Percentiles rank a stretch among this genome's conserved stretches.
Evolutionary conservation across 2,113 vertebrate genomes (phyloP).

Genomic region (Hirundichthys speculiger): DNA sequence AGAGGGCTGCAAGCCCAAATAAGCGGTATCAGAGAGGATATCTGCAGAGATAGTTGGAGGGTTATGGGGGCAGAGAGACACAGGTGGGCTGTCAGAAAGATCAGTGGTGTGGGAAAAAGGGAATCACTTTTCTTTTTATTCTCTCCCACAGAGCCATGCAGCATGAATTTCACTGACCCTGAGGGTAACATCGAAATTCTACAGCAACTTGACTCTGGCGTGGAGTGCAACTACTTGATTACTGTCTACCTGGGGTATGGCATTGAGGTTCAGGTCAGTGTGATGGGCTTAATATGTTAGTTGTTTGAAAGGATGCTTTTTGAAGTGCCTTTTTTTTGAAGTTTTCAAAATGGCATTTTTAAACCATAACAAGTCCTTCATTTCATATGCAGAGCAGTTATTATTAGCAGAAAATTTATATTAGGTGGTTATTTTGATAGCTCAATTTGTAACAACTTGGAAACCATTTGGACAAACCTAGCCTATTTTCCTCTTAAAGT

Average conservation of each 20-base stretch:
- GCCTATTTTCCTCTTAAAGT: no score
- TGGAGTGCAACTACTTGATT: constrained; percentile 92
- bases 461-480: no score
- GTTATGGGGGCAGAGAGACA: constrained; percentile 57
- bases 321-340: not conserved
- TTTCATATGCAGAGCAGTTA: no score
- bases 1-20: constrained; percentile 55
- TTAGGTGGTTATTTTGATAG: no score
- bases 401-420: no score
- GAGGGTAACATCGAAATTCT: constrained; percentile 90
- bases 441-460: no score
- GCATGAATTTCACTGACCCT: constrained; percentile 89
- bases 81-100: constrained; percentile 71
- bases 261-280: constrained; percentile 94
- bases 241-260: constrained; percentile 95
- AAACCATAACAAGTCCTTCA: no score
- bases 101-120: constrained; percentile 55
- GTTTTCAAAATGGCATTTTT: not conserved
- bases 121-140: constrained; percentile 69
- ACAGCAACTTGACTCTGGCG: constrained; percentile 73
- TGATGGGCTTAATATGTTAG: constrained; percentile 1
- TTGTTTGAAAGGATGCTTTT: not conserved
- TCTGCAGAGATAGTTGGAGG: constrained; percentile 67
- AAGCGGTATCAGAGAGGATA: constrained; percentile 54
- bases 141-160: constrained; percentile 86